phyloP scores from a whole-genome alignment of 2,888 invertebrate genomes.

The Onchidella celtica region DNA sequence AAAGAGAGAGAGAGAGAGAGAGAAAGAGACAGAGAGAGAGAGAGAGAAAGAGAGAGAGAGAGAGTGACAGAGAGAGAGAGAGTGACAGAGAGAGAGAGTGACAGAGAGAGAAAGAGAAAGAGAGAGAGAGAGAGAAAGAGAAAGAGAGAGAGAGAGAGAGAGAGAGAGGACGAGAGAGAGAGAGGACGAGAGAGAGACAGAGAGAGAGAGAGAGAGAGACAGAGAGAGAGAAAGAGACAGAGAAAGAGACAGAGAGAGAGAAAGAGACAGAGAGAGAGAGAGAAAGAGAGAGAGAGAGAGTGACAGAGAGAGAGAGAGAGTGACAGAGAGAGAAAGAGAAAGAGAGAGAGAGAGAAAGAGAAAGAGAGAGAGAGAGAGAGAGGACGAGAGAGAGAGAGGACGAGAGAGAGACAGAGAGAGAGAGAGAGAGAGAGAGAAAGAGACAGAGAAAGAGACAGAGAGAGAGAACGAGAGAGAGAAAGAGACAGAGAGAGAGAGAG shows the following conservation, averaged over 20 bases:
- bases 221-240: background rate
- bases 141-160: constrained; percentile 5
- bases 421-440: background rate
- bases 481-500: too few relatives aligned
- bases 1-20: background rate
- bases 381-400: background rate
- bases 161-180: constrained; percentile 16
- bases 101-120: constrained; percentile 9
- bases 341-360: constrained; percentile 39
- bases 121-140: constrained; percentile 16
- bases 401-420: background rate
- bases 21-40: constrained; percentile 18
- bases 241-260: constrained; percentile 11
- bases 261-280: constrained; percentile 23
- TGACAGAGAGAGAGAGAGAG: constrained; percentile 30
- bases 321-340: constrained; percentile 33
- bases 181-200: background rate
- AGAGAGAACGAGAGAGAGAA: too few relatives aligned
- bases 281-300: constrained; percentile 26
- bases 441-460: too few relatives aligned
- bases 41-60: constrained; percentile 11
- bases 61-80: constrained; percentile 3
- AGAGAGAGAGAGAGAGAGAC: constrained; percentile 12
- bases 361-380: background rate
- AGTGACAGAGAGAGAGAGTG: constrained; percentile 7